These are phyloP conservation scores for Protodeltote pygarga DNA, from an alignment of 2,888 invertebrate species.

Conservation along the genomic window DNA sequence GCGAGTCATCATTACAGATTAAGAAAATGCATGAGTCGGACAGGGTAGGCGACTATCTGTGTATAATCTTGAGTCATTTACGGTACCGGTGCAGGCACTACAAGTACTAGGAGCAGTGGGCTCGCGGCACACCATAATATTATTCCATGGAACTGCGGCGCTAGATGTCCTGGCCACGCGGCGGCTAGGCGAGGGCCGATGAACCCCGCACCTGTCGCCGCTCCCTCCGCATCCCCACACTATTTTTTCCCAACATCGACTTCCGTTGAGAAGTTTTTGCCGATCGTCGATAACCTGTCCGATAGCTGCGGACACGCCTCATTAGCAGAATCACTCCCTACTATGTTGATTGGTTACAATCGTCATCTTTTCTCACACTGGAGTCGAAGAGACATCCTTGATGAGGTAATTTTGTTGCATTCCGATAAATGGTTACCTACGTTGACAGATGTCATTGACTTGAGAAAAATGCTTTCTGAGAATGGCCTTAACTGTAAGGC, in stretches of 20 bases:
- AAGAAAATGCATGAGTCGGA: constrained; percentile 31
- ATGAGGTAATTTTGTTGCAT: constrained; percentile 64
- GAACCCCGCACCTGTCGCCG: constrained; percentile 79
- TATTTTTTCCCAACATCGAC: constrained; percentile 77
- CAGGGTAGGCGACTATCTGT: constrained; percentile 28
- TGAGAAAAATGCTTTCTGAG: constrained; percentile 54
- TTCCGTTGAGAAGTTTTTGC: constrained; percentile 82
- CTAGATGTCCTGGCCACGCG: constrained; percentile 61
- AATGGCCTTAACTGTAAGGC: constrained; percentile 43
- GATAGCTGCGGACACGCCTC: constrained; percentile 81
- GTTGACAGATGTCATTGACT: constrained; percentile 64
- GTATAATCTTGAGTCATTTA: constrained; percentile 56
- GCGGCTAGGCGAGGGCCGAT: constrained; percentile 69
- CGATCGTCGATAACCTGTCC: constrained; percentile 78
- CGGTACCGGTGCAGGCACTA: constrained; percentile 61
- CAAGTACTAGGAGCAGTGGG: constrained; percentile 53
- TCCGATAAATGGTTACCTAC: constrained; percentile 59
- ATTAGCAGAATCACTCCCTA: constrained; percentile 75
- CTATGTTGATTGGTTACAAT: constrained; percentile 66
- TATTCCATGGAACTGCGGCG: constrained; percentile 65
- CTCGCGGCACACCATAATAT: constrained; percentile 63
- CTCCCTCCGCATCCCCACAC: constrained; percentile 72
- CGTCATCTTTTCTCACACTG: constrained; percentile 57
- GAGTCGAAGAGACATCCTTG: constrained; percentile 40
- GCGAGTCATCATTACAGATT: constrained; percentile 28